Evolutionary conservation across 2,888 invertebrate genomes (phyloP).

Genomic region (Philereme transversata): DNA sequence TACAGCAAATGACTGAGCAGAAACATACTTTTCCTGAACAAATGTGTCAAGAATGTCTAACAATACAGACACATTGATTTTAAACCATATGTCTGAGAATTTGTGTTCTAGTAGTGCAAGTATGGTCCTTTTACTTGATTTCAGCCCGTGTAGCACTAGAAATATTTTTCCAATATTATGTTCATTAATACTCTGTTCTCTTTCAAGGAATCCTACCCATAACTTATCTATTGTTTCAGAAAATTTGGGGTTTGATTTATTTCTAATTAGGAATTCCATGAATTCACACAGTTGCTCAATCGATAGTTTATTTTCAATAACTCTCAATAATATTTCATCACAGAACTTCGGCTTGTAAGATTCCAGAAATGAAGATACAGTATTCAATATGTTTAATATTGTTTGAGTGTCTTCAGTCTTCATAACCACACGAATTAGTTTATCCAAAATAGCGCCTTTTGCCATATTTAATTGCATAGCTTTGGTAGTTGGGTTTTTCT

Average conservation of each 20-base stretch:
- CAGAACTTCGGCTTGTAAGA: slow-evolving; percentile 81
- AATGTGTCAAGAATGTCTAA: slow-evolving; percentile 76
- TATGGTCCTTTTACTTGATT: slow-evolving; percentile 84
- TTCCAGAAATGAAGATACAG: slow-evolving; percentile 67
- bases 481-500: slow-evolving; percentile 59
- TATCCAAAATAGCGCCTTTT: slow-evolving; percentile 77
- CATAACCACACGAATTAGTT: slow-evolving; percentile 70
- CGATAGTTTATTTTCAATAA: slow-evolving; percentile 83
- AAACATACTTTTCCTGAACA: slow-evolving; percentile 65
- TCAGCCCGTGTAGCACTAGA: slow-evolving; percentile 81
- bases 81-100: slow-evolving; percentile 82
- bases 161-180: slow-evolving; percentile 84
- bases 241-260: slow-evolving; percentile 73
- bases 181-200: slow-evolving; percentile 82
- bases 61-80: slow-evolving; percentile 73
- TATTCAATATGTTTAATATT: slow-evolving; percentile 71
- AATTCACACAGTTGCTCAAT: slow-evolving; percentile 85
- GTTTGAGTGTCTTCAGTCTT: slow-evolving; percentile 77
- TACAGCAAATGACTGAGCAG: slow-evolving; percentile 68
- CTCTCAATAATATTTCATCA: slow-evolving; percentile 85
- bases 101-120: slow-evolving; percentile 84
- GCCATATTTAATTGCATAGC: slow-evolving; percentile 63
- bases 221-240: slow-evolving; percentile 84
- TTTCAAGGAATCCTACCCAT: slow-evolving; percentile 86
- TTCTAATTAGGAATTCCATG: slow-evolving; percentile 78